Evolutionary conservation across 2,113 vertebrate species (phyloP).

Genomic region (Heteronetta atricapilla): DNA sequence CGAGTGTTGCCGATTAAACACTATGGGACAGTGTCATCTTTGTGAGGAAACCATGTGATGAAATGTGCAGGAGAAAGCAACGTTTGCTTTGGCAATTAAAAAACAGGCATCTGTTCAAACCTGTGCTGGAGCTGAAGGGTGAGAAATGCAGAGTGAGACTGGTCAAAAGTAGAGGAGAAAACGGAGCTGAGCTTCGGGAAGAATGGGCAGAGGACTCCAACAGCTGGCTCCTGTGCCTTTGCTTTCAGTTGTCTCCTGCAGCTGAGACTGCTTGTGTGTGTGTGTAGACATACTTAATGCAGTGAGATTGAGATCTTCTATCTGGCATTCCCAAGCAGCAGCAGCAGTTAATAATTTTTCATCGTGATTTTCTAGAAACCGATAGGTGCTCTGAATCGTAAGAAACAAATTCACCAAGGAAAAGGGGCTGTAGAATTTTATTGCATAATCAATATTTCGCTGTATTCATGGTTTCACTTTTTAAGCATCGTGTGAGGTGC

Average conservation of each 20-base stretch:
- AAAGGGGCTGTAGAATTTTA: background rate
- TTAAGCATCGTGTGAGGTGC: background rate
- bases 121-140: background rate
- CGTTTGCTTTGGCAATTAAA: slow-evolving; percentile 50
- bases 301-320: background rate
- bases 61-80: background rate
- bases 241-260: background rate
- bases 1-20: background rate
- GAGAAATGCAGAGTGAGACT: background rate
- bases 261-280: background rate
- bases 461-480: background rate
- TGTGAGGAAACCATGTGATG: background rate
- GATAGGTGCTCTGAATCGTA: background rate
- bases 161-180: background rate
- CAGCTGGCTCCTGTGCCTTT: background rate
- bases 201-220: background rate
- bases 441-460: background rate
- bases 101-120: slow-evolving; percentile 11
- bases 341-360: background rate
- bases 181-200: background rate
- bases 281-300: background rate
- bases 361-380: background rate
- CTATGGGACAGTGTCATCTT: slow-evolving; percentile 35
- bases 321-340: background rate
- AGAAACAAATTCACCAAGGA: background rate